A percentile compares a stretch with the other conserved stretches of the same genome.
These are phyloP conservation scores for Chrysolina haemoptera DNA, from an alignment of 2,888 invertebrate genomes.

Conservation along the genomic window DNA sequence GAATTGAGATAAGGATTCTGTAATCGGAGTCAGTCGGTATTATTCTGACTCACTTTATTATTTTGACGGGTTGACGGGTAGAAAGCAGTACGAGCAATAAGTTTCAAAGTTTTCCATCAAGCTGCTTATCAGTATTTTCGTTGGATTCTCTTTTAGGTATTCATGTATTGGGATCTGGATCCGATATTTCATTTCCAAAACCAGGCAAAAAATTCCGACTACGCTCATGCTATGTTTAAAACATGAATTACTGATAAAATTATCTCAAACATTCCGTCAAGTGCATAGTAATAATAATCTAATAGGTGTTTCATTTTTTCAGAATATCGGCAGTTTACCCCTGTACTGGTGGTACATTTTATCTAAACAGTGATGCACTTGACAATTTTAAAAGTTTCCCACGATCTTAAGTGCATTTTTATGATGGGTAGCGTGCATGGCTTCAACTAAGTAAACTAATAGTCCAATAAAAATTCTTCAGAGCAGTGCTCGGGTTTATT, in stretches of 20 bases:
- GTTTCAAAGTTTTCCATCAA: too few relatives aligned
- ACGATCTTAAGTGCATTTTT: slow-evolving; percentile 44
- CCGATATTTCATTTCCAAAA: too few relatives aligned
- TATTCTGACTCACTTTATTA: too few relatives aligned
- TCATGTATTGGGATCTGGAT: too few relatives aligned
- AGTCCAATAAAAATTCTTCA: slow-evolving; percentile 31
- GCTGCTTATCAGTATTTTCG: too few relatives aligned
- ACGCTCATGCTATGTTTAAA: slow-evolving; percentile 12
- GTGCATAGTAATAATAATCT: slow-evolving; percentile 34
- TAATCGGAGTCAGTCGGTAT: too few relatives aligned
- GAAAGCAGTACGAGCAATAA: too few relatives aligned
- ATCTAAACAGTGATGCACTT: slow-evolving; percentile 37
- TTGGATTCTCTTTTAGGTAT: too few relatives aligned
- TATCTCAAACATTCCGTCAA: slow-evolving; percentile 31
- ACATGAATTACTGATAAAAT: slow-evolving; percentile 21
- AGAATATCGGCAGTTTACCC: slow-evolving; percentile 18
- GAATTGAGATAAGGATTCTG: too few relatives aligned
- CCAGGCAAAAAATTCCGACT: background rate
- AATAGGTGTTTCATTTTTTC: slow-evolving; percentile 34
- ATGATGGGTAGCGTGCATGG: slow-evolving; percentile 42
- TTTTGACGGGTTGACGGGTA: too few relatives aligned
- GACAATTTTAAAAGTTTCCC: slow-evolving; percentile 43
- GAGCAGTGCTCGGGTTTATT: slow-evolving; percentile 25
- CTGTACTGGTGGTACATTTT: slow-evolving; percentile 18
- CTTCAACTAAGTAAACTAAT: slow-evolving; percentile 41